Conservation (phyloP, 2,797 vertebrate species). For the Anguilla megastoma region DNA sequence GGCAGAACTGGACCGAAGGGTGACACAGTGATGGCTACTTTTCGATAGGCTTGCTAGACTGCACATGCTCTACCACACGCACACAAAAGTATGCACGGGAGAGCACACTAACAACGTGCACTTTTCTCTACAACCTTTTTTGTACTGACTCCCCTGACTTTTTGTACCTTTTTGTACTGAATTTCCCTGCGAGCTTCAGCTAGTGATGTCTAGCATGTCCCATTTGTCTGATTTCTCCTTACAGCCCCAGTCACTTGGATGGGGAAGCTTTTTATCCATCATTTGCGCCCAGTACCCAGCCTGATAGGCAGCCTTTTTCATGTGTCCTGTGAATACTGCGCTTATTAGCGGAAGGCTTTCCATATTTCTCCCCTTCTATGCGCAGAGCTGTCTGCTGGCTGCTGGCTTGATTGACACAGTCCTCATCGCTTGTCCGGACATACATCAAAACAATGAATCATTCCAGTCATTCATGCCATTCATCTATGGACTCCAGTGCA, state of each 20-base stretch:
- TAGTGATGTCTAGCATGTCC: neutral
- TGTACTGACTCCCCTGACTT: too few species aligned
- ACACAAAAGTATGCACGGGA: neutral
- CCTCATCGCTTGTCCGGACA: neutral
- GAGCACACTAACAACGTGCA: neutral
- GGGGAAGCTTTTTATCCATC: neutral
- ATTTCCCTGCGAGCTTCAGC: neutral
- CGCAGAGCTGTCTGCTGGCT: neutral
- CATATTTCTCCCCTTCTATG: neutral
- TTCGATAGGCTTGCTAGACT: neutral
- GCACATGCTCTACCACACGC: neutral
- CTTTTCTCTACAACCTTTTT: too few species aligned
- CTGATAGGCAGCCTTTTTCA: neutral
- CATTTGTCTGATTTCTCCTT: slow-evolving; percentile 44
- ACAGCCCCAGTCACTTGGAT: slow-evolving; percentile 18
- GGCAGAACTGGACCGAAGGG: too few species aligned
- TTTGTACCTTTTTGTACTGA: too few species aligned
- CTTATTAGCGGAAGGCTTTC: neutral
- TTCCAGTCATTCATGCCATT: neutral
- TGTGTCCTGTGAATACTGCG: neutral
- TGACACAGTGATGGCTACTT: neutral
- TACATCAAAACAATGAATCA: neutral
- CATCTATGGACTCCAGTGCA: neutral
- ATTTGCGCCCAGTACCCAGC: neutral
- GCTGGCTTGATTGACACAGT: slow-evolving; percentile 3